Evolutionary conservation across 2,113 vertebrate species (phyloP).

Genomic region (Forbesichthys papilliferus): DNA sequence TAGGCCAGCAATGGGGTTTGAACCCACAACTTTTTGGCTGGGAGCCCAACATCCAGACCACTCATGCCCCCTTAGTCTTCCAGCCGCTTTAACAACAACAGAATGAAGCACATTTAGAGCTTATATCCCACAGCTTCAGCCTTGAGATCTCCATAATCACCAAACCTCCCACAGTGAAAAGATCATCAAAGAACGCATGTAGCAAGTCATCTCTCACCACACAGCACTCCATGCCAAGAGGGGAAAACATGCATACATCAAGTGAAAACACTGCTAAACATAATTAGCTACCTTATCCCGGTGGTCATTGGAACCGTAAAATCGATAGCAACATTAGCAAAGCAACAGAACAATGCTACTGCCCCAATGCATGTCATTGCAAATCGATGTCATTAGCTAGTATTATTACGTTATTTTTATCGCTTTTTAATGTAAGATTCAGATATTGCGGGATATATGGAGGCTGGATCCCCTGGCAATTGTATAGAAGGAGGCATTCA

Average conservation of each 20-base stretch:
- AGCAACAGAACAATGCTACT: slow-evolving; percentile 39
- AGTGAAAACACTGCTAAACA: slow-evolving; percentile 62
- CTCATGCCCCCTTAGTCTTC: too few species aligned
- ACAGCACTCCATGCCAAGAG: slow-evolving; percentile 66
- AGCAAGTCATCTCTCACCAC: slow-evolving; percentile 69
- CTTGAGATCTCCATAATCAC: slow-evolving; percentile 74
- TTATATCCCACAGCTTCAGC: slow-evolving; percentile 60
- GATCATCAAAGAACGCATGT: slow-evolving; percentile 74
- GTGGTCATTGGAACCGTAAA: slow-evolving; percentile 68
- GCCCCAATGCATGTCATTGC: slow-evolving; percentile 17
- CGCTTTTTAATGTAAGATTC: slow-evolving; percentile 6
- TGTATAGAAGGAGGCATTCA: slow-evolving; percentile 25
- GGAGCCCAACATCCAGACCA: too few species aligned
- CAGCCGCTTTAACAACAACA: slow-evolving; percentile 31
- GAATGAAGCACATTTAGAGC: slow-evolving; percentile 49
- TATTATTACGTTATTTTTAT: slow-evolving; percentile 16
- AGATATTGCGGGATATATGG: slow-evolving; percentile 7
- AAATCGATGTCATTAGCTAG: slow-evolving; percentile 7
- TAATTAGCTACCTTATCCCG: slow-evolving; percentile 72
- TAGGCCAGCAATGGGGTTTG: too few species aligned
- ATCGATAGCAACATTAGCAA: slow-evolving; percentile 62
- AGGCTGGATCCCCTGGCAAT: slow-evolving; percentile 20
- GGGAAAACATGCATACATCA: slow-evolving; percentile 71
- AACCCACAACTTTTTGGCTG: too few species aligned
- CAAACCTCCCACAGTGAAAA: slow-evolving; percentile 71